Percentiles rank a stretch among this genome's conserved stretches.
These are phyloP conservation scores for Holothuria glaberrima DNA, from an alignment of 35 echinoderm and acorn worm genomes.

Conservation along the genomic window DNA sequence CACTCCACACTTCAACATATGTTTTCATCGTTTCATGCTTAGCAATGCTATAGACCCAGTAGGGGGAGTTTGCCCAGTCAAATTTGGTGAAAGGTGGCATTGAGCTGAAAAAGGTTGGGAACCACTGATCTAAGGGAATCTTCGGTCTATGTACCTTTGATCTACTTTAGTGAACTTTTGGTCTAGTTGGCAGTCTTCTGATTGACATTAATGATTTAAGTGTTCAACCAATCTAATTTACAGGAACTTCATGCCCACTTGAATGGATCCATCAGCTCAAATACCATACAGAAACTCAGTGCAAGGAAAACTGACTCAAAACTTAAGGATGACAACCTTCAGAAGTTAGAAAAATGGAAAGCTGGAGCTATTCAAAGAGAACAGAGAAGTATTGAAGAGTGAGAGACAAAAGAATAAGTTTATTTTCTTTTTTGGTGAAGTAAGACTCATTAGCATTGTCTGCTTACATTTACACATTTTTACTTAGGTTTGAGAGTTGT, in stretches of 20 bases:
- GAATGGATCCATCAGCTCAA: slow-evolving; percentile 89
- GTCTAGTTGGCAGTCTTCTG: too few species aligned
- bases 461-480: neutral
- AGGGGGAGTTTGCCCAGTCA: too few species aligned
- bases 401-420: neutral
- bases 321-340: slow-evolving; percentile 29
- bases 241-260: slow-evolving; percentile 96
- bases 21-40: too few species aligned
- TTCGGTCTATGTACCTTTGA: too few species aligned
- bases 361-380: slow-evolving; percentile 55
- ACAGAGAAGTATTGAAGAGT: slow-evolving; percentile 72
- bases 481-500: too few species aligned
- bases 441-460: neutral
- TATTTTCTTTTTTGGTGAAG: neutral
- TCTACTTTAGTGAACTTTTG: too few species aligned
- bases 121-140: too few species aligned
- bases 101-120: too few species aligned
- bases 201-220: slow-evolving; percentile 11
- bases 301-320: slow-evolving; percentile 40
- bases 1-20: too few species aligned
- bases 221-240: neutral
- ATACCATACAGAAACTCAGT: slow-evolving; percentile 73
- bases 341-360: slow-evolving; percentile 74
- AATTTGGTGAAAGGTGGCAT: too few species aligned
- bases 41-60: too few species aligned